Conservation (phyloP, 1,140 invertebrate genomes). For the Dendroctonus valens region DNA sequence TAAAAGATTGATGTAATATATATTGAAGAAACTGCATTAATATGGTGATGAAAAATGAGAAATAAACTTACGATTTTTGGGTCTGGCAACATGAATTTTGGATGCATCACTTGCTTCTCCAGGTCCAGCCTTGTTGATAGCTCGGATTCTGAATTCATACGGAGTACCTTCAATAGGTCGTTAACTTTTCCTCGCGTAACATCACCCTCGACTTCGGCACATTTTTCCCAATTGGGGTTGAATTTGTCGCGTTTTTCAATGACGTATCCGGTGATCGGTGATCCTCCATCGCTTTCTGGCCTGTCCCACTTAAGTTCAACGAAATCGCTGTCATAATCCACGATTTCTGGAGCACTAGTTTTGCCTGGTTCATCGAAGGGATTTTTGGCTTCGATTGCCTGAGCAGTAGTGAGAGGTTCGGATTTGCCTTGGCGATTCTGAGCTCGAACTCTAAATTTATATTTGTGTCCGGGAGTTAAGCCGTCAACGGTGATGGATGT, state of each 20-base stretch:
- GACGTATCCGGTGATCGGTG: slow-evolving; percentile 87
- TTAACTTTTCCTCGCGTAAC: slow-evolving; percentile 79
- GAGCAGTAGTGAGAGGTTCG: slow-evolving; percentile 85
- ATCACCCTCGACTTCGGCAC: slow-evolving; percentile 80
- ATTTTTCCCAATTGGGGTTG: slow-evolving; percentile 83
- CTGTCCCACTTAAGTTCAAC: slow-evolving; percentile 94
- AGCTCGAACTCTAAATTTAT: slow-evolving; percentile 93
- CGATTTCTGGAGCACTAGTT: slow-evolving; percentile 84
- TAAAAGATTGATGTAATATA: slow-evolving; percentile 2
- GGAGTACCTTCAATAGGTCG: slow-evolving; percentile 83
- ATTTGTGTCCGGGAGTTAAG: slow-evolving; percentile 86
- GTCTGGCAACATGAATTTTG: slow-evolving; percentile 82
- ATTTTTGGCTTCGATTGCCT: slow-evolving; percentile 96
- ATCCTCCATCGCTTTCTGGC: slow-evolving; percentile 83
- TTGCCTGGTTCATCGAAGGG: slow-evolving; percentile 84
- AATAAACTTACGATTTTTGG: slow-evolving; percentile 74
- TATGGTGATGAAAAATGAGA: neutral
- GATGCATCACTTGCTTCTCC: slow-evolving; percentile 89
- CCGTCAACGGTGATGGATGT: slow-evolving; percentile 74
- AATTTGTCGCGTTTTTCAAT: slow-evolving; percentile 96
- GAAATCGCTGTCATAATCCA: slow-evolving; percentile 89
- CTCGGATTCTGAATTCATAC: slow-evolving; percentile 92
- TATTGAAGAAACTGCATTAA: too few species aligned
- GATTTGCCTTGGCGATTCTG: slow-evolving; percentile 95
- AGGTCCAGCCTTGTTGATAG: slow-evolving; percentile 92